phyloP scores from a whole-genome alignment of 37 sponge, comb jelly and placozoan species.

The Axinella damicornis region DNA sequence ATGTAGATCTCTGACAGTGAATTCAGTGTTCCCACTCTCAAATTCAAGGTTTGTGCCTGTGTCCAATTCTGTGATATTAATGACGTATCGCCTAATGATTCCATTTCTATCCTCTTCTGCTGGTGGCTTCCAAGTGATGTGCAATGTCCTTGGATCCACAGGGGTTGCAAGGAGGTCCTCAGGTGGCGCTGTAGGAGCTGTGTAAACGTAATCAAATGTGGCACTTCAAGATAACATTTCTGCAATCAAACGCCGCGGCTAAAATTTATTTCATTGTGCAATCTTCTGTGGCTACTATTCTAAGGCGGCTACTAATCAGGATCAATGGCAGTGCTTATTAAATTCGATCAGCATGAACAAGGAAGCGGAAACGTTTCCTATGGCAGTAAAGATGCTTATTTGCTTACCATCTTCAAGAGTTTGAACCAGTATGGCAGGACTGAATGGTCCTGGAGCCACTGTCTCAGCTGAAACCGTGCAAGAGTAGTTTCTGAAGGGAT shows the following conservation, averaged over 20 bases:
- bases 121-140: constrained; percentile 32
- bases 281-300: no score
- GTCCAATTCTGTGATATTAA: constrained; percentile 8
- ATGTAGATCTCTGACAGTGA: neutral
- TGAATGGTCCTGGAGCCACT: constrained; percentile 38
- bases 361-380: no score
- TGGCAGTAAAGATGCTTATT: no score
- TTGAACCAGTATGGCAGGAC: neutral
- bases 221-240: constrained; percentile 9
- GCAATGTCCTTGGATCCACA: neutral
- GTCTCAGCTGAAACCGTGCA: constrained; percentile 48
- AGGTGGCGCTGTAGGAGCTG: constrained; percentile 48
- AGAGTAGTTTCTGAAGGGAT: constrained; percentile 34
- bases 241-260: no score
- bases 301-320: no score
- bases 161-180: neutral
- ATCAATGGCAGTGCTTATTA: no score
- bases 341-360: no score
- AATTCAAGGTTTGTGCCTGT: neutral
- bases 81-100: constrained; percentile 22
- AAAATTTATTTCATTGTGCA: no score
- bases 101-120: constrained; percentile 28
- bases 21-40: neutral
- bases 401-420: neutral
- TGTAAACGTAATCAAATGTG: neutral